Evolutionary conservation across 2,888 invertebrate species (phyloP).

Genomic region (Liposcelis brunnea): DNA sequence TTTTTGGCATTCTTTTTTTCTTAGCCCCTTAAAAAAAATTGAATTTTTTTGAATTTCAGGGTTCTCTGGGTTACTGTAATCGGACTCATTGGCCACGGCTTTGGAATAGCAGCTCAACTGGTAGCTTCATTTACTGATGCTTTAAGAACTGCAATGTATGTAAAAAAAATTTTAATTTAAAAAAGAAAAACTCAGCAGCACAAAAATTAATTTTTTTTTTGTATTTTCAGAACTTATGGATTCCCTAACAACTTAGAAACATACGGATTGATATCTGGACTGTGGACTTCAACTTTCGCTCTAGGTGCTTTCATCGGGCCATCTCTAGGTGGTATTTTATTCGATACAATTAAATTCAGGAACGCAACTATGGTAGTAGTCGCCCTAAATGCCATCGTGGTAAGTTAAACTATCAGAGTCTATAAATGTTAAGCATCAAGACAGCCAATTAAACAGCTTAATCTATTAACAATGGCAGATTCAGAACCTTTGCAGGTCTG

Average conservation of each 20-base stretch:
- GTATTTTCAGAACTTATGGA: slow-evolving; percentile 40
- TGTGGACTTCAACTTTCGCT: slow-evolving; percentile 82
- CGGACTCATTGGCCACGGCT: slow-evolving; percentile 59
- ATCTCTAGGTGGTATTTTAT: slow-evolving; percentile 53
- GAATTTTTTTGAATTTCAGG: slow-evolving; percentile 27
- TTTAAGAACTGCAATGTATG: slow-evolving; percentile 62
- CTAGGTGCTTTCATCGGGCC: slow-evolving; percentile 75
- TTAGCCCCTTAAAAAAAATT: not conserved
- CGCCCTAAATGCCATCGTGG: slow-evolving; percentile 44
- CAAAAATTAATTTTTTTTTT: slow-evolving; percentile 6
- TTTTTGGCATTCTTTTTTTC: slow-evolving; percentile 2
- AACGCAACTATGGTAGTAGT: slow-evolving; percentile 54
- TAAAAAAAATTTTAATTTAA: slow-evolving; percentile 17
- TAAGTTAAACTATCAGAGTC: slow-evolving; percentile 25
- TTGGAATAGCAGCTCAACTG: slow-evolving; percentile 68
- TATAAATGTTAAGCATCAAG: too few species aligned
- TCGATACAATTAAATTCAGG: slow-evolving; percentile 53
- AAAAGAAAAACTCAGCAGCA: not conserved
- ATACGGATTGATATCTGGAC: slow-evolving; percentile 73
- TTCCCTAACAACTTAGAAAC: slow-evolving; percentile 75
- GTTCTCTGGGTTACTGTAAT: slow-evolving; percentile 46
- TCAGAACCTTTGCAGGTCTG: too few species aligned
- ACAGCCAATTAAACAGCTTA: too few species aligned
- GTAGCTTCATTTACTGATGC: slow-evolving; percentile 78
- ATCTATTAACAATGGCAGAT: too few species aligned